Evolutionary conservation across 2,797 vertebrate species (phyloP).

Genomic region (Liparis tanakae): DNA sequence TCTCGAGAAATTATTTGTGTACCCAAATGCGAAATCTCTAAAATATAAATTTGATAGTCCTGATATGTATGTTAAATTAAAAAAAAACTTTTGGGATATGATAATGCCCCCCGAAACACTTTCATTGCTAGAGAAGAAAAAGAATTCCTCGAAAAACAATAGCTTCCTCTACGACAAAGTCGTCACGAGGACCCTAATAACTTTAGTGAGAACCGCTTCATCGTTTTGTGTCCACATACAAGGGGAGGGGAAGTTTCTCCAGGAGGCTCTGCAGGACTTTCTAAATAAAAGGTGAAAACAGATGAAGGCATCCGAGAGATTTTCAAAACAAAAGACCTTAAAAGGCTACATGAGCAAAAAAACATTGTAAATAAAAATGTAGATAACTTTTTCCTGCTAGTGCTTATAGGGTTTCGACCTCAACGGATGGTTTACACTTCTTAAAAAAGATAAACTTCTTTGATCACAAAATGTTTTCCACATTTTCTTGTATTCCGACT

Average conservation of each 20-base stretch:
- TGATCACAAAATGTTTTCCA: not conserved
- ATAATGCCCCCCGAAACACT: too few species aligned
- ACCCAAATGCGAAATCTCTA: too few species aligned
- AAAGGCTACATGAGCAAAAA: not conserved
- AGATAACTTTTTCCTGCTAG: not conserved
- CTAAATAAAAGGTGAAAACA: not conserved
- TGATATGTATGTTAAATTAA: too few species aligned
- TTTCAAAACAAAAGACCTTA: conserved; percentile 6
- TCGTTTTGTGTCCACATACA: not conserved
- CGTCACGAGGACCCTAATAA: too few species aligned
- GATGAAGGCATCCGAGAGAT: not conserved
- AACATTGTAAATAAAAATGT: not conserved
- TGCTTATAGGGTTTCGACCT: not conserved
- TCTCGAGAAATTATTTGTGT: too few species aligned
- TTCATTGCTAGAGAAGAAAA: too few species aligned
- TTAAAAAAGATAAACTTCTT: not conserved
- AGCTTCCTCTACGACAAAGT: too few species aligned
- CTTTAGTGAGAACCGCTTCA: not conserved
- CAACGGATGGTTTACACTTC: not conserved
- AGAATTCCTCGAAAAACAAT: too few species aligned
- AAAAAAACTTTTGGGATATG: too few species aligned
- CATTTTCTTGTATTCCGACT: not conserved
- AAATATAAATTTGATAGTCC: too few species aligned
- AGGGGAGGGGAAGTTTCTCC: not conserved
- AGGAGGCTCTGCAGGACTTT: not conserved